Percentiles rank a stretch among this genome's conserved stretches.
phyloP scores from a whole-genome alignment of 2,797 vertebrate species.

The Anableps anableps region DNA sequence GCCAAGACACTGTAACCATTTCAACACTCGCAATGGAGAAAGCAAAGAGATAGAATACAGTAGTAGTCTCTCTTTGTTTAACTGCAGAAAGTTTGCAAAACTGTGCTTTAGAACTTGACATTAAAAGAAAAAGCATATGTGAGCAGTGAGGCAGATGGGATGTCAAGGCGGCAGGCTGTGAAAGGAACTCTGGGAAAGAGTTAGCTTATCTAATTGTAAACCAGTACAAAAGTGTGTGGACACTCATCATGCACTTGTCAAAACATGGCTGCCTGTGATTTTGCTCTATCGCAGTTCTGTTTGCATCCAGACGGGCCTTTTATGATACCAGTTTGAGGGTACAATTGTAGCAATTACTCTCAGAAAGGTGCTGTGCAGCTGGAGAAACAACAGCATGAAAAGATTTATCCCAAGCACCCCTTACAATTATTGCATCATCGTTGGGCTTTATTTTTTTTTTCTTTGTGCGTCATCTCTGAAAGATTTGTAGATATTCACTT shows the following conservation, averaged over 20 bases:
- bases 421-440: constrained; percentile 77
- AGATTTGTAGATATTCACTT: constrained; percentile 40
- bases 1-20: constrained; percentile 75
- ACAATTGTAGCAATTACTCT: constrained; percentile 90
- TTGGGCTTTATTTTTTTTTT: constrained; percentile 61
- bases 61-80: constrained; percentile 74
- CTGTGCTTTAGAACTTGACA: constrained; percentile 68
- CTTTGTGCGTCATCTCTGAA: constrained; percentile 44
- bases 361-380: constrained; percentile 80
- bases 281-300: constrained; percentile 65
- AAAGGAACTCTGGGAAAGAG: constrained; percentile 63
- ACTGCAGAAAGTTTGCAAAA: constrained; percentile 78
- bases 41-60: constrained; percentile 69
- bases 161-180: constrained; percentile 41
- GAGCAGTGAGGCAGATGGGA: constrained; percentile 51
- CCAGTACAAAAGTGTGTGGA: constrained; percentile 57
- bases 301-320: constrained; percentile 80
- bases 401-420: constrained; percentile 74
- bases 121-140: constrained; percentile 65
- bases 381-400: constrained; percentile 85
- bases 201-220: constrained; percentile 72
- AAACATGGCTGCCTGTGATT: constrained; percentile 70
- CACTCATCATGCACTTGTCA: constrained; percentile 75
- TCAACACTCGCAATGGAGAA: constrained; percentile 74
- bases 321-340: constrained; percentile 79